These are phyloP conservation scores for Ceraclea dissimilis DNA, from an alignment of 2,888 invertebrate genomes.

Conservation along the genomic window DNA sequence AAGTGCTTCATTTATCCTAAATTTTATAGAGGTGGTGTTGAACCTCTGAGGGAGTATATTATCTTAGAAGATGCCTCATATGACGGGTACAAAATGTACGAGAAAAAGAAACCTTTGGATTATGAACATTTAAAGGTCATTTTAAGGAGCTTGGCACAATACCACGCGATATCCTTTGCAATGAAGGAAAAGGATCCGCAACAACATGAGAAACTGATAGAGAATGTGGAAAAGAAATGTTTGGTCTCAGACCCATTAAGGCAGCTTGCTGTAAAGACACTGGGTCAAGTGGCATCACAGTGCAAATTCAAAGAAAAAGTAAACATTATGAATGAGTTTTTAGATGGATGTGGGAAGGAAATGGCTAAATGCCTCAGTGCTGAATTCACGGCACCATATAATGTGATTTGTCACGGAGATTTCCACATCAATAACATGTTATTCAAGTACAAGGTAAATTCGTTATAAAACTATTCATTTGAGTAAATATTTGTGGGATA, in stretches of 20 bases:
- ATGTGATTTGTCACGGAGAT: slow-evolving; percentile 21
- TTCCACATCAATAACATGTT: slow-evolving; percentile 21
- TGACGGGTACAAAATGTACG: slow-evolving; percentile 20
- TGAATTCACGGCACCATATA: slow-evolving; percentile 4
- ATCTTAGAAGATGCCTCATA: slow-evolving; percentile 25
- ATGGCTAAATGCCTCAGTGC: background rate
- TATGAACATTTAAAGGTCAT: slow-evolving; percentile 20
- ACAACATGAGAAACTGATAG: slow-evolving; percentile 17
- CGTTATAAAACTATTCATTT: no score
- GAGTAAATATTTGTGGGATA: no score
- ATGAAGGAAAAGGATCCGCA: slow-evolving; percentile 23
- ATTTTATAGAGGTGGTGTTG: slow-evolving; percentile 3
- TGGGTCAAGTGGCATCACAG: background rate
- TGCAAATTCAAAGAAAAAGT: background rate
- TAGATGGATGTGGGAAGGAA: background rate
- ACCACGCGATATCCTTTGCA: slow-evolving; percentile 27
- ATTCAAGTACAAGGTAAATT: slow-evolving; percentile 18
- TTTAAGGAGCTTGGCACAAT: slow-evolving; percentile 25
- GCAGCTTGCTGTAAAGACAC: background rate
- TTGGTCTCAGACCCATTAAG: slow-evolving; percentile 1
- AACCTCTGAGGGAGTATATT: slow-evolving; percentile 19
- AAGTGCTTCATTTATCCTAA: slow-evolving; percentile 8
- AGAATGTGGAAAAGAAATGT: background rate
- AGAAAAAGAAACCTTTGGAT: slow-evolving; percentile 21
- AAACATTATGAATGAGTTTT: background rate